These are phyloP conservation scores for Lytechinus variegatus DNA, from an alignment of 35 echinoderm and acorn worm genomes.

Conservation along the genomic window DNA sequence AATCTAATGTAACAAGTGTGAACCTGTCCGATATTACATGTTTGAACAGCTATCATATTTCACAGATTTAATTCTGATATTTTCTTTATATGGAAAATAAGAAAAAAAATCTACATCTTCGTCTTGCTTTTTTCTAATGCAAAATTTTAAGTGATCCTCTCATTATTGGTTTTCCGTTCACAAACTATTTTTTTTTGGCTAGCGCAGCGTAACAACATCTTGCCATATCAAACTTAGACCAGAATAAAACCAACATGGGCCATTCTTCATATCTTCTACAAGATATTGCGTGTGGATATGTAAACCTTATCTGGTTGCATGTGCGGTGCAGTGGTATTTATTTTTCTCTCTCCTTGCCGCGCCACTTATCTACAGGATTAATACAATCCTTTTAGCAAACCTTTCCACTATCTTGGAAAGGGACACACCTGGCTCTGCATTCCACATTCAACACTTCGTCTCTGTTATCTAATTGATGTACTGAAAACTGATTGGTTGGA, in stretches of 20 bases:
- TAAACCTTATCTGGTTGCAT: slow-evolving; percentile 36
- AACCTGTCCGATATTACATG: background rate
- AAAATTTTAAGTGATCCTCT: background rate
- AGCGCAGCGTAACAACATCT: background rate
- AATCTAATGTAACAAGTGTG: background rate
- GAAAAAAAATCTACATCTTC: background rate
- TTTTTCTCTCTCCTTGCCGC: slow-evolving; percentile 19
- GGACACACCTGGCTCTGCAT: slow-evolving; percentile 39
- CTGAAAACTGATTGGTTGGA: background rate
- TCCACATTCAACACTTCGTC: background rate
- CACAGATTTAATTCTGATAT: background rate
- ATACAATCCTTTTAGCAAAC: slow-evolving; percentile 40
- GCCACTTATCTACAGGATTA: slow-evolving; percentile 48
- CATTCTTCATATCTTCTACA: background rate
- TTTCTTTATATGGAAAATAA: background rate
- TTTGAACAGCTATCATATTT: background rate
- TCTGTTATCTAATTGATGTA: background rate
- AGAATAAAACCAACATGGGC: background rate
- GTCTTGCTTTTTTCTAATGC: background rate
- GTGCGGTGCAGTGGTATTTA: slow-evolving; percentile 25
- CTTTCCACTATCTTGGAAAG: background rate
- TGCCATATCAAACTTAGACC: background rate
- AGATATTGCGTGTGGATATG: slow-evolving; percentile 11
- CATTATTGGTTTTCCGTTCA: background rate
- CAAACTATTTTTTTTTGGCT: background rate